Base-by-base conservation (phyloP, 2,113 vertebrate genomes). In the Microtus richardsoni region DNA sequence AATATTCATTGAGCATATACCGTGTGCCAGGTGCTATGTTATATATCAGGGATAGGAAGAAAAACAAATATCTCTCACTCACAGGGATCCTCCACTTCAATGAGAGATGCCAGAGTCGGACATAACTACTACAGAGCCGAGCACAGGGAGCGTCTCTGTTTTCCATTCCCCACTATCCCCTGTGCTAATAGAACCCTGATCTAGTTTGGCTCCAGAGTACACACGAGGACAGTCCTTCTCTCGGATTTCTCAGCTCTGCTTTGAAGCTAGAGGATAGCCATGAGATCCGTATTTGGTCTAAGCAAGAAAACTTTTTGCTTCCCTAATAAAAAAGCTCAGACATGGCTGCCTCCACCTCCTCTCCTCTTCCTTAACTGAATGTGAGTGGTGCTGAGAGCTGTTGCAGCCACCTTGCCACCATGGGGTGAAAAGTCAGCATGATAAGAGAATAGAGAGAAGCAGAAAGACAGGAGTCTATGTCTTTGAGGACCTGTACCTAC, bases 301-400 rank as follows among this genome's bases (percentile, higher is more conserved):
- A 85, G 26, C 80, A 77, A n/a, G 75, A 33, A 60, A 92, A 62
- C 19, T n/a, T 68, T 74, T 78, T 80, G 88, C 66, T 88, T 95
- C 84, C 30, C 41, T 91, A 75, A 91, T 73, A 44, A 68, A 95
- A 95, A 82, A 33, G 4, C 60, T 91, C 36, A 79, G 44, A 52
- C 54, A 92, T 91, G 73, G 26, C 36, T 78, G 30, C 73, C 44
- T 94, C 64, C 9, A 88, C 28, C 17, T 60, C 82, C 41, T 87
- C 36, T 74, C 77, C 14, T 95, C 54, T 41, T 60, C 39, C 33
- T 91, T 83, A 47, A 33, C 89, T 74, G 79, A 94, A 33, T 22
- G 41, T 83, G 73, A 77, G 62, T 90, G 86, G 26, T 62, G 24
- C 44, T 71, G 74, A 89, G 94, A 93, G 58, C 83, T 78, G 2